Conservation (phyloP, 2,797 vertebrate species). For the Chloroceryle amazona region DNA sequence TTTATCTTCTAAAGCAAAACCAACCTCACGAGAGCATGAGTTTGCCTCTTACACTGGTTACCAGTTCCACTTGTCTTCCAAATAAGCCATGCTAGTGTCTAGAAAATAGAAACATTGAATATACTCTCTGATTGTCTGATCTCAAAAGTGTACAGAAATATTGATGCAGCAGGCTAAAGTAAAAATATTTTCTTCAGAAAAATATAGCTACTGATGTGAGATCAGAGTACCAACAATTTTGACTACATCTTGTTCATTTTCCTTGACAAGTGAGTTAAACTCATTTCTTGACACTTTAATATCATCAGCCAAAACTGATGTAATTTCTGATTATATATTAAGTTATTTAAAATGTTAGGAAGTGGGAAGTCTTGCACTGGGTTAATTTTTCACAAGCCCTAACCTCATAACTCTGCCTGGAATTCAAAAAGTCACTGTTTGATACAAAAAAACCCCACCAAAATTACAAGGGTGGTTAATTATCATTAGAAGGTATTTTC, state of each 20-base stretch:
- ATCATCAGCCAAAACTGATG: not conserved
- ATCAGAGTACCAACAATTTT: not conserved
- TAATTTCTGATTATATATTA: not conserved
- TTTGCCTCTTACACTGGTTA: not conserved
- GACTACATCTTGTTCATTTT: not conserved
- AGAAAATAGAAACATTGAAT: not conserved
- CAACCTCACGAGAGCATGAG: not conserved
- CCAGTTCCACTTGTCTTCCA: not conserved
- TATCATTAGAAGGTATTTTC: not conserved
- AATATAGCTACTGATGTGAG: not conserved
- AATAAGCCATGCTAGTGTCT: not conserved
- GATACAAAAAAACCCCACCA: not conserved
- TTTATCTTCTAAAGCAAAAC: not conserved
- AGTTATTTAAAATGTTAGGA: not conserved
- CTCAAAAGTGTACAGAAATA: not conserved
- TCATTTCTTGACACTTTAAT: not conserved
- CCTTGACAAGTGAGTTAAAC: not conserved
- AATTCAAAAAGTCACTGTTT: not conserved
- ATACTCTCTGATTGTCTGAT: not conserved
- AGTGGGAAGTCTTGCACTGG: not conserved
- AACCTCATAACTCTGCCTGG: not conserved
- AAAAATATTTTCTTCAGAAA: not conserved
- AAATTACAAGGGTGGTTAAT: not conserved
- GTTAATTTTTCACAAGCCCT: not conserved
- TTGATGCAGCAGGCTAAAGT: not conserved